Evolutionary conservation across 2,797 vertebrate genomes (phyloP).

Genomic region (Valencia hispanica): DNA sequence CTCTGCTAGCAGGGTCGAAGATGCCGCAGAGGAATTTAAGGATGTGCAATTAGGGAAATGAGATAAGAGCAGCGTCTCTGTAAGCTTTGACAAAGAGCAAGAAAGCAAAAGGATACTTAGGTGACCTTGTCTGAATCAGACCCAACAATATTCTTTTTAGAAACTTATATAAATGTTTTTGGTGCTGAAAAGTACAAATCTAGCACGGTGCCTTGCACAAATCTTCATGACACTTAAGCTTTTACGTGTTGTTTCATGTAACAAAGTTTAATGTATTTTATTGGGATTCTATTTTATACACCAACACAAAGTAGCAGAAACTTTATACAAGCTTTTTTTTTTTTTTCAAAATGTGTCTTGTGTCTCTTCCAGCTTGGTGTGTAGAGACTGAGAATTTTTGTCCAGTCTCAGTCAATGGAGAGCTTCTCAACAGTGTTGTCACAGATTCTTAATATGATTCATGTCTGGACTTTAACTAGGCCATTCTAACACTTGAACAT

Average conservation of each 20-base stretch:
- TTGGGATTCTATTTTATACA: too few relatives aligned
- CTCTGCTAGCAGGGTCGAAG: neutral
- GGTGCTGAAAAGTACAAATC: neutral
- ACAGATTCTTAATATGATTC: neutral
- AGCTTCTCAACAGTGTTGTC: neutral
- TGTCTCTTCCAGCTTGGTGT: too few relatives aligned
- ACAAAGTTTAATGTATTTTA: too few relatives aligned
- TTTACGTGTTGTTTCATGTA: neutral
- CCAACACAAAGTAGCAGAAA: too few relatives aligned
- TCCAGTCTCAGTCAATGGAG: neutral
- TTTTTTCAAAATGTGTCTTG: too few relatives aligned
- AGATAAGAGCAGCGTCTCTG: slow-evolving; percentile 2
- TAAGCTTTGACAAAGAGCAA: slow-evolving; percentile 5
- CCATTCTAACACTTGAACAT: neutral
- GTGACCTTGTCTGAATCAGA: neutral
- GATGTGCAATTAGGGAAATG: slow-evolving; percentile 13
- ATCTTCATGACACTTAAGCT: neutral
- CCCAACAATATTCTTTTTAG: neutral
- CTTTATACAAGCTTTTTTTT: too few relatives aligned
- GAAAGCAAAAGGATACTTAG: neutral
- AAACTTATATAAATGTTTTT: neutral
- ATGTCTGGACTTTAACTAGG: neutral
- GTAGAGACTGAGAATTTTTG: too few relatives aligned
- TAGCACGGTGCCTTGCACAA: neutral
- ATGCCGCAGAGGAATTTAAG: neutral